Percentiles rank a stretch among this genome's conserved stretches.
These are phyloP conservation scores for Drosophila burlai DNA, from an alignment of 1,140 invertebrate species.

Conservation along the genomic window DNA sequence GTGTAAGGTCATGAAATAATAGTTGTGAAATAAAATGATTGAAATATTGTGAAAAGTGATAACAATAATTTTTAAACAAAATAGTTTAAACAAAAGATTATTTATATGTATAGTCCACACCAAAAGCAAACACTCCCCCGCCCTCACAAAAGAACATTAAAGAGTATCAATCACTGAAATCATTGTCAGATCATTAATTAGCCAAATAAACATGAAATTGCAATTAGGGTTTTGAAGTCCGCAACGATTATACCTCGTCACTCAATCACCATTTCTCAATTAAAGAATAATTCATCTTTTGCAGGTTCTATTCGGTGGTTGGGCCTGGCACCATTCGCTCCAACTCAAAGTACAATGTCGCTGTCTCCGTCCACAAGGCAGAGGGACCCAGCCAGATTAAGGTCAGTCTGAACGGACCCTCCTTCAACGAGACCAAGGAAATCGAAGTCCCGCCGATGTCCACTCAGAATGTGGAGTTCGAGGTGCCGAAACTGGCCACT, in stretches of 20 bases:
- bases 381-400: slow-evolving; percentile 88
- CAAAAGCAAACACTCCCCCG: background rate
- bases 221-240: slow-evolving; percentile 33
- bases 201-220: slow-evolving; percentile 26
- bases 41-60: background rate
- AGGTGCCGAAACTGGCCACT: slow-evolving; percentile 89
- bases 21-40: background rate
- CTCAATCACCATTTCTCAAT: slow-evolving; percentile 16
- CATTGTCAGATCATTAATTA: slow-evolving; percentile 31
- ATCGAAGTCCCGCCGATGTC: slow-evolving; percentile 89
- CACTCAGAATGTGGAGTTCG: slow-evolving; percentile 89
- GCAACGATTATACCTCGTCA: slow-evolving; percentile 5
- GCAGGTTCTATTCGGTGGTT: slow-evolving; percentile 91
- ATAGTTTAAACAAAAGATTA: background rate
- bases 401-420: slow-evolving; percentile 90
- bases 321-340: slow-evolving; percentile 92
- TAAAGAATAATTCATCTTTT: slow-evolving; percentile 75
- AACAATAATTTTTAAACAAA: background rate
- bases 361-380: slow-evolving; percentile 89
- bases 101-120: background rate
- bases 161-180: slow-evolving; percentile 30
- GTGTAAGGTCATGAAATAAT: background rate
- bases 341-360: slow-evolving; percentile 93
- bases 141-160: slow-evolving; percentile 12
- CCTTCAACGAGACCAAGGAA: slow-evolving; percentile 89